Conservation (phyloP, 2,113 vertebrate species). For the Lagenorhynchus albirostris region DNA sequence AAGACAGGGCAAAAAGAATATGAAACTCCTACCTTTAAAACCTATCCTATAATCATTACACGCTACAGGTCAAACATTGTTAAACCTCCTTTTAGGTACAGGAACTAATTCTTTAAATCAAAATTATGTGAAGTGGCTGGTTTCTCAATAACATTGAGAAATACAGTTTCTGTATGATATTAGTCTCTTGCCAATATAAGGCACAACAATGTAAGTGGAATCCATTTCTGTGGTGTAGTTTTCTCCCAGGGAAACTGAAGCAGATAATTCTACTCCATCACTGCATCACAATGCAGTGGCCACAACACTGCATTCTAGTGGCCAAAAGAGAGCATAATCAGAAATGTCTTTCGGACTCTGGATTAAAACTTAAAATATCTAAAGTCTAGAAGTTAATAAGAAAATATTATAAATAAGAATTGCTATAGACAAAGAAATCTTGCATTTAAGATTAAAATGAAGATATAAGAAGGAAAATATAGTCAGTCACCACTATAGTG, state of each 20-base stretch:
- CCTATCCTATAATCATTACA: background rate
- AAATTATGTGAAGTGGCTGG: constrained; percentile 40
- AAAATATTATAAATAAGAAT: background rate
- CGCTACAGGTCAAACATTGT: background rate
- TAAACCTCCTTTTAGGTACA: background rate
- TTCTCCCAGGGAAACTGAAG: constrained; percentile 17
- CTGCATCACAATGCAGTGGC: background rate
- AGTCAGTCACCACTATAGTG: constrained; percentile 76
- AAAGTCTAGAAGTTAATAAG: background rate
- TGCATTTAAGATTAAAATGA: constrained; percentile 21
- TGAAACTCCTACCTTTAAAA: background rate
- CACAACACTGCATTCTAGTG: constrained; percentile 68
- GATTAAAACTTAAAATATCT: background rate
- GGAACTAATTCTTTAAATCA: constrained; percentile 10
- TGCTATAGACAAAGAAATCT: background rate
- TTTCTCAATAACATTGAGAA: constrained; percentile 38
- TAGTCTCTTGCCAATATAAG: background rate
- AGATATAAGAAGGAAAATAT: background rate
- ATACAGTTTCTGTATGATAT: background rate
- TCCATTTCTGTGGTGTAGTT: background rate
- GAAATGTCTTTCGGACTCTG: background rate
- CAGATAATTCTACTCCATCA: background rate
- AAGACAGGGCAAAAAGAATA: background rate
- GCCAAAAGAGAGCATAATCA: constrained; percentile 19
- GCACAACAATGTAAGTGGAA: background rate